phyloP scores from a whole-genome alignment of 64 coral and sea anemone genomes.

The Trachythela sp. region DNA sequence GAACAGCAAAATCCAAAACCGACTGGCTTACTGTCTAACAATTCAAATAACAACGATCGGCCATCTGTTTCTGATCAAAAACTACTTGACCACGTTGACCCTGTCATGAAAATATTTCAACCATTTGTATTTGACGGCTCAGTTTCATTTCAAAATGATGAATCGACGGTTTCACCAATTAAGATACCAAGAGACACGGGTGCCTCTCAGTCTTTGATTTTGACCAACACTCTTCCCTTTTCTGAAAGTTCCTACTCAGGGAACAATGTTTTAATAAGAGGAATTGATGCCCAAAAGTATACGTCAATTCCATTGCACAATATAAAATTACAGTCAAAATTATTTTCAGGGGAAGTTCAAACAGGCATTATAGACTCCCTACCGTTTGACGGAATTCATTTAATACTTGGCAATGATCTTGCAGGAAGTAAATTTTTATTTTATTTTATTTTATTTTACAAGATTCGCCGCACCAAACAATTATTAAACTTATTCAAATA shows the following conservation, averaged over 20 bases:
- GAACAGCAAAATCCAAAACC: not conserved
- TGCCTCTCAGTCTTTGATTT: too few relatives aligned
- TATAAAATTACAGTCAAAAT: not conserved
- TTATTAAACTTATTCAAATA: too few relatives aligned
- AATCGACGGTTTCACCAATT: constrained; percentile 42
- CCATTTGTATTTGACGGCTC: constrained; percentile 53
- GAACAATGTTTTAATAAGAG: not conserved
- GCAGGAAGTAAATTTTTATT: too few relatives aligned
- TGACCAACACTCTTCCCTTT: too few relatives aligned
- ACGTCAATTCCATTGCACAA: constrained; percentile 41
- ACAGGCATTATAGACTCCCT: not conserved
- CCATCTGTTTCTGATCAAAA: not conserved
- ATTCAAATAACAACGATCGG: not conserved
- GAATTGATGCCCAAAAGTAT: constrained; percentile 47
- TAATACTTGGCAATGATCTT: not conserved
- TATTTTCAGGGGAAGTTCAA: not conserved
- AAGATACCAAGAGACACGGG: not conserved
- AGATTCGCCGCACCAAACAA: too few relatives aligned
- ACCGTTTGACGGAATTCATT: not conserved
- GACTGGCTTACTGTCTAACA: not conserved
- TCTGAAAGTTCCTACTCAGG: too few relatives aligned
- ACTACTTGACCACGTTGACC: not conserved
- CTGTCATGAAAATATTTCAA: constrained; percentile 58
- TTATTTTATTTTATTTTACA: too few relatives aligned
- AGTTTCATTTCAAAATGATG: constrained; percentile 43